Conservation (phyloP, 2,113 vertebrate genomes). For the Nothobranchius furzeri region DNA sequence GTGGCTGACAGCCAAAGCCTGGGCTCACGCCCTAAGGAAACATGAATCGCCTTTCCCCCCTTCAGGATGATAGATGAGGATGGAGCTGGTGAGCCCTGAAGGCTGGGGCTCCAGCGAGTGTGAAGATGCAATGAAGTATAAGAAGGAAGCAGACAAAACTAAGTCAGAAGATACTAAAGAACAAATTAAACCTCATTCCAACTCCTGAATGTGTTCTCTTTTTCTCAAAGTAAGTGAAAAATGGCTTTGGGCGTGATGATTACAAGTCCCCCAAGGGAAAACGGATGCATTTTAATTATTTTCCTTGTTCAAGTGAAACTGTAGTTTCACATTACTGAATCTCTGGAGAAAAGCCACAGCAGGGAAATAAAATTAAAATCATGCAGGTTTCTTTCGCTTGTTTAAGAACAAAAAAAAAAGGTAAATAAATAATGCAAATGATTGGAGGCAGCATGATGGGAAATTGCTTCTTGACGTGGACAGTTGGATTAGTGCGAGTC, state of each 20-base stretch:
- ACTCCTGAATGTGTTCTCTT: conserved; percentile 5
- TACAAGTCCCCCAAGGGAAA: background rate
- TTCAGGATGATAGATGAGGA: conserved; percentile 73
- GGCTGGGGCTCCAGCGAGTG: conserved; percentile 55
- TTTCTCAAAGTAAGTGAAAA: conserved; percentile 21
- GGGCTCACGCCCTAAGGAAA: conserved; percentile 55
- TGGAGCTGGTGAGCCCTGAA: conserved; percentile 39
- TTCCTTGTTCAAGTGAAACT: background rate
- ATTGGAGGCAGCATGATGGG: background rate
- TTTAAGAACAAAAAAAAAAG: conserved; percentile 1
- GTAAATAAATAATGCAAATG: background rate
- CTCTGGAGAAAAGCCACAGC: conserved; percentile 10
- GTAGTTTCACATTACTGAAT: conserved; percentile 15
- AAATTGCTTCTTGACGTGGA: conserved; percentile 4
- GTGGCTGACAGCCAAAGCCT: conserved; percentile 50
- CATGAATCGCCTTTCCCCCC: conserved; percentile 54
- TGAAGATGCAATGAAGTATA: conserved; percentile 45
- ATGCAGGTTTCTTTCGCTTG: conserved; percentile 15
- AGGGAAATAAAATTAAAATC: conserved; percentile 2
- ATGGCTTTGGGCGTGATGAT: conserved; percentile 10
- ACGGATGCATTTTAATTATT: conserved; percentile 10
- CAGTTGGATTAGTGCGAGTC: background rate
- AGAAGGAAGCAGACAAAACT: background rate
- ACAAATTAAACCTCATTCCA: conserved; percentile 36
- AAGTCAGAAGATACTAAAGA: conserved; percentile 35